These are phyloP conservation scores for Danio kyathit DNA, from an alignment of 2,797 vertebrate genomes.

Conservation along the genomic window DNA sequence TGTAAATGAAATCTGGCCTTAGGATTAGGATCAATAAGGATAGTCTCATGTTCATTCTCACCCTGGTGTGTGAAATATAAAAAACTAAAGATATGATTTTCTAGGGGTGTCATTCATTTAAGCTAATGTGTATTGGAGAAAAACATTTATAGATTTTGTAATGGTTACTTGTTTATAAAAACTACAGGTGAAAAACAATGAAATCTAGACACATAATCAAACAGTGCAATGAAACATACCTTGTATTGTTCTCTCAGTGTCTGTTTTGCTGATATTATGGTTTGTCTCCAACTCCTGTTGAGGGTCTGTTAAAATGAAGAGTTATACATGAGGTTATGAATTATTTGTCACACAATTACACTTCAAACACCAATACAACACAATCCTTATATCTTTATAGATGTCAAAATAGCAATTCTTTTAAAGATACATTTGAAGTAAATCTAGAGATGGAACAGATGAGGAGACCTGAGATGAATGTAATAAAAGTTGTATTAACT, in stretches of 20 bases:
- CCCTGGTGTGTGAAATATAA: too few relatives aligned
- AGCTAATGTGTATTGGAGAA: too few relatives aligned
- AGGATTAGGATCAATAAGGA: too few relatives aligned
- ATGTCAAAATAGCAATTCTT: neutral
- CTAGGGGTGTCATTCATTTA: too few relatives aligned
- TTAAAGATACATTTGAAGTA: neutral
- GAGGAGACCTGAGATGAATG: neutral
- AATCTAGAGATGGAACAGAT: neutral
- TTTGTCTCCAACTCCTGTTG: constrained; percentile 94
- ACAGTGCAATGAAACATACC: constrained; percentile 84
- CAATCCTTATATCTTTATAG: neutral
- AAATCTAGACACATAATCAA: neutral
- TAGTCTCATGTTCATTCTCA: too few relatives aligned
- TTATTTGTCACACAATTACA: constrained; percentile 47
- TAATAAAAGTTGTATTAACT: neutral
- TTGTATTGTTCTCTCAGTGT: constrained; percentile 94
- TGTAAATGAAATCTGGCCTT: too few relatives aligned
- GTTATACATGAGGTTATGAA: constrained; percentile 63
- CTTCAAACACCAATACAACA: neutral
- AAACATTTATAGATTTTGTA: too few relatives aligned
- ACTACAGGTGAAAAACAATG: neutral
- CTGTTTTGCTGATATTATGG: constrained; percentile 89
- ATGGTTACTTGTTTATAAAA: neutral
- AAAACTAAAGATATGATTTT: too few relatives aligned
- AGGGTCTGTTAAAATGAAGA: constrained; percentile 81